These are phyloP conservation scores for Matsumyia berberina DNA, from an alignment of 2,888 invertebrate genomes.

Conservation along the genomic window DNA sequence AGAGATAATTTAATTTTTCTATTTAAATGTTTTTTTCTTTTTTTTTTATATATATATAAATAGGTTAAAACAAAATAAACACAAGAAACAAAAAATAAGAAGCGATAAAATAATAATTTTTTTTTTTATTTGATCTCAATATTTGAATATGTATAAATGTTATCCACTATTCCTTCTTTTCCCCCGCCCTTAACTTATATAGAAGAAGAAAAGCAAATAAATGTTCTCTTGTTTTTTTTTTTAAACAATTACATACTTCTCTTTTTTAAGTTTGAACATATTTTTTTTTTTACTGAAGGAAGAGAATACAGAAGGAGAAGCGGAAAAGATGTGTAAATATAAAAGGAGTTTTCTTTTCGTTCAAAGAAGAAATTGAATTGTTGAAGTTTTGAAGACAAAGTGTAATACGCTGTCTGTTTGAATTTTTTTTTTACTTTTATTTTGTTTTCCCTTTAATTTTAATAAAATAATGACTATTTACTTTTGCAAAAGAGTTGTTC, in stretches of 20 bases:
- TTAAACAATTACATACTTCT: constrained; percentile 40
- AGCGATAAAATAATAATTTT: constrained; percentile 62
- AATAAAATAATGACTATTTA: background rate
- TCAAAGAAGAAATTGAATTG: constrained; percentile 29
- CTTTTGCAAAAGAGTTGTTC: background rate
- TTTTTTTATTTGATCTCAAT: constrained; percentile 76
- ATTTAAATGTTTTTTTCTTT: constrained; percentile 65
- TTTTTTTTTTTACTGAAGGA: constrained; percentile 60
- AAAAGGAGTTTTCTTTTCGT: constrained; percentile 28
- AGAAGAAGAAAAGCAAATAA: constrained; percentile 47
- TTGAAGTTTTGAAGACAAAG: constrained; percentile 49
- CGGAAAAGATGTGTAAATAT: constrained; percentile 57
- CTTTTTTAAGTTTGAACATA: constrained; percentile 69
- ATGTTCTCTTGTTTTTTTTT: constrained; percentile 51
- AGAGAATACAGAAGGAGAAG: constrained; percentile 27
- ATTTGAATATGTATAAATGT: constrained; percentile 76
- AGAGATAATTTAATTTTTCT: constrained; percentile 69
- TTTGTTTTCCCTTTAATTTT: background rate
- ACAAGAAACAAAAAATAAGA: constrained; percentile 47
- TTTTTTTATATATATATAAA: constrained; percentile 42
- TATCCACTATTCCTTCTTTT: constrained; percentile 67
- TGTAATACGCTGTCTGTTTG: constrained; percentile 10
- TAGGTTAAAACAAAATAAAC: constrained; percentile 56
- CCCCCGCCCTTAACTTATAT: constrained; percentile 74
- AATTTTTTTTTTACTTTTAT: background rate